phyloP scores from a whole-genome alignment of 2,113 vertebrate species.

The Pelecanoides urinatrix region DNA sequence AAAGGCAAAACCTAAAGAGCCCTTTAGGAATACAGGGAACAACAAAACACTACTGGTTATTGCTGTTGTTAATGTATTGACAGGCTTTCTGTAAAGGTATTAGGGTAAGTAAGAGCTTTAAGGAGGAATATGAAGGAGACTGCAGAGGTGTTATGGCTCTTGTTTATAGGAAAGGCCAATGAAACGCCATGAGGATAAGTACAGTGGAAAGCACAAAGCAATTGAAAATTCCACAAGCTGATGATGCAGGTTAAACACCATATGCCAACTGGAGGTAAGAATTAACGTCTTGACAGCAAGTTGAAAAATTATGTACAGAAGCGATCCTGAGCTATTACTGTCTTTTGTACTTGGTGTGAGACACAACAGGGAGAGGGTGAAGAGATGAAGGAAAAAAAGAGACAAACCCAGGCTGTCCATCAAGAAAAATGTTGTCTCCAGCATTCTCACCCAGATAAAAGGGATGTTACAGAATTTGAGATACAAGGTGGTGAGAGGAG shows the following conservation, averaged over 20 bases:
- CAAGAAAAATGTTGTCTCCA: not conserved
- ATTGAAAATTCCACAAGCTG: not conserved
- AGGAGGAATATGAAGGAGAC: not conserved
- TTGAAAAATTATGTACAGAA: not conserved
- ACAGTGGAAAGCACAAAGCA: not conserved
- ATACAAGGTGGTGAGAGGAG: not conserved
- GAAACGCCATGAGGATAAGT: not conserved
- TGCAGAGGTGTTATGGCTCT: not conserved
- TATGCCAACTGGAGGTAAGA: not conserved
- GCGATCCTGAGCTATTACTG: not conserved
- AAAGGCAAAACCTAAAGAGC: not conserved
- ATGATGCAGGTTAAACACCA: not conserved
- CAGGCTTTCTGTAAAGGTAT: not conserved
- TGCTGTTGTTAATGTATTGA: not conserved
- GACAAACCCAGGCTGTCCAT: fast-evolving
- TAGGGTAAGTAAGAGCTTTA: not conserved
- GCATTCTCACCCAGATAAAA: not conserved
- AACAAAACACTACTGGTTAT: not conserved
- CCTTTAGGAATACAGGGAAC: not conserved
- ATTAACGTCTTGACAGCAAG: not conserved
- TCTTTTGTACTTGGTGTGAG: not conserved
- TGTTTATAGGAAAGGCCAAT: not conserved
- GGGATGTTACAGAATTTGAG: not conserved
- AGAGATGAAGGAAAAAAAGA: not conserved
- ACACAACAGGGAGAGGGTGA: not conserved